A percentile compares a stretch with the other conserved stretches of the same genome.
phyloP scores from a whole-genome alignment of 2,888 invertebrate genomes.

The Abrostola tripartita region DNA sequence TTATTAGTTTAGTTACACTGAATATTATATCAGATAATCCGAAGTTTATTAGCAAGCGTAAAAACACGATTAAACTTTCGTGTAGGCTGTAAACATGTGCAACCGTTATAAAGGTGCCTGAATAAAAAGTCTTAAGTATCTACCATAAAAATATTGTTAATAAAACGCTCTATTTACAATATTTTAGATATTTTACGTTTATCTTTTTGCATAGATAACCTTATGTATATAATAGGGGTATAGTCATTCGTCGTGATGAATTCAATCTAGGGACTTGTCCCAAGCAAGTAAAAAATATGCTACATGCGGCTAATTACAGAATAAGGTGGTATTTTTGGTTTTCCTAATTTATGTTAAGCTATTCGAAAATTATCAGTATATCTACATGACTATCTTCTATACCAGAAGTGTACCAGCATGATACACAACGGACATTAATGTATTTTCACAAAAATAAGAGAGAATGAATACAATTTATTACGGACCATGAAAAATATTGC shows the following conservation, averaged over 20 bases:
- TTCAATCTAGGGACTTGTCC: not conserved
- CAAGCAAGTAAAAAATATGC: not conserved
- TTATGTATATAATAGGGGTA: no score
- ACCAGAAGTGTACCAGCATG: slow-evolving; percentile 36
- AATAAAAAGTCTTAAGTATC: no score
- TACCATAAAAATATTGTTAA: no score
- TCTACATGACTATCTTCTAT: slow-evolving; percentile 38
- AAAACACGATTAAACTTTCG: slow-evolving; percentile 25
- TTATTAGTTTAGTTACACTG: slow-evolving; percentile 58
- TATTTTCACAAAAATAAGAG: slow-evolving; percentile 51
- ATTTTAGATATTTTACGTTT: no score
- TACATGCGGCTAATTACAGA: slow-evolving; percentile 12
- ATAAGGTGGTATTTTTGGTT: not conserved
- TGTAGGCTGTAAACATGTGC: slow-evolving; percentile 6
- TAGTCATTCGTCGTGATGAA: not conserved
- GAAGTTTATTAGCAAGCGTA: slow-evolving; percentile 32
- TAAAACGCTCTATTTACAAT: no score
- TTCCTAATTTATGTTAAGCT: slow-evolving; percentile 40
- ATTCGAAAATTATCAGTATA: slow-evolving; percentile 46
- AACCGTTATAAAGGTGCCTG: not conserved
- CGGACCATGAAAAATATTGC: slow-evolving; percentile 74
- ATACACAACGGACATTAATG: slow-evolving; percentile 49
- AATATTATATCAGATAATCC: slow-evolving; percentile 40
- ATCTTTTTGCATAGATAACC: no score
- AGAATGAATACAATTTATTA: slow-evolving; percentile 74